Conservation (phyloP, 2,113 vertebrate genomes). For the Calidris pugnax region DNA sequence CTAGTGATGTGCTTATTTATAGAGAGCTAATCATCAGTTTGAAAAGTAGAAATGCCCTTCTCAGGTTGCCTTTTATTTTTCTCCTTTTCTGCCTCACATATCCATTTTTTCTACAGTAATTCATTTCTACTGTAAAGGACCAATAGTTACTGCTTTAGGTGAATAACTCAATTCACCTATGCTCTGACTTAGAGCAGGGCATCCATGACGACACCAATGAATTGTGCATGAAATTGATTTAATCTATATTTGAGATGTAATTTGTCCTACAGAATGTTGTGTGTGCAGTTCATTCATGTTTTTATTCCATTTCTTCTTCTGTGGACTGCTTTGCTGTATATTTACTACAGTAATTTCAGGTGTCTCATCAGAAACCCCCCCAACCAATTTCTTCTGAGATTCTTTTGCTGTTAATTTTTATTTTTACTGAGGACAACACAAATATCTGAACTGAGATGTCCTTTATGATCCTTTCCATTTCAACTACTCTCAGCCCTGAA, state of each 20-base stretch:
- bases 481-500: neutral
- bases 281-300: neutral
- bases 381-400: neutral
- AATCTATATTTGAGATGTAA: constrained; percentile 56
- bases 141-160: neutral
- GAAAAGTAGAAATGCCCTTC: neutral
- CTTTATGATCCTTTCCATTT: neutral
- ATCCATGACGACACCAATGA: constrained; percentile 56
- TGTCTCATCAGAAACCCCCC: neutral
- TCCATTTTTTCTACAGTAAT: neutral
- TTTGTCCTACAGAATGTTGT: constrained; percentile 41
- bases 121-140: neutral
- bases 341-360: constrained; percentile 16
- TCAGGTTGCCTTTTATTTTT: neutral
- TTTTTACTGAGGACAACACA: neutral
- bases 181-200: constrained; percentile 37
- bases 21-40: neutral
- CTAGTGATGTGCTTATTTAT: neutral
- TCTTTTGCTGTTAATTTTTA: neutral
- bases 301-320: constrained; percentile 38
- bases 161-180: constrained; percentile 62
- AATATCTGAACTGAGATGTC: neutral
- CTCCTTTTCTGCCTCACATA: neutral
- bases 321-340: neutral
- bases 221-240: constrained; percentile 73